Percentiles rank a stretch among this genome's conserved stretches.
Conservation (phyloP, 2,888 invertebrate species). For the Gymnoscelis rufifasciata region DNA sequence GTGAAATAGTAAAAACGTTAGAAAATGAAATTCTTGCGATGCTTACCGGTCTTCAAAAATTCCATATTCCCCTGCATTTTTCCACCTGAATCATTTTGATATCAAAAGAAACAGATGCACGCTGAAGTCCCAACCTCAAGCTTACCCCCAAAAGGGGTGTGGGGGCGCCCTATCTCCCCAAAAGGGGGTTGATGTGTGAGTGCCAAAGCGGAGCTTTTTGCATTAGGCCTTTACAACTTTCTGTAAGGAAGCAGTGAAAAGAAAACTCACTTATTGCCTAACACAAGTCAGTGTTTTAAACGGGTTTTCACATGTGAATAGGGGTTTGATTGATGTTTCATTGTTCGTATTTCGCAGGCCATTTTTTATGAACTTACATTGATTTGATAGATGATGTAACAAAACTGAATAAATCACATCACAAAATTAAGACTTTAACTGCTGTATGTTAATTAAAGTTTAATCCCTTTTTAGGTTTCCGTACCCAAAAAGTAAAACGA, state of each 20-base stretch:
- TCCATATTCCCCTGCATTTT: background rate
- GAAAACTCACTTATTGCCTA: constrained; percentile 13
- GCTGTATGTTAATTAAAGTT: too few relatives aligned
- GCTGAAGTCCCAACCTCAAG: constrained; percentile 1
- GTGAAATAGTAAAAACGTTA: too few relatives aligned
- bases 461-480: too few relatives aligned
- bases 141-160: background rate
- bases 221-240: constrained; percentile 50
- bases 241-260: constrained; percentile 28
- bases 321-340: background rate
- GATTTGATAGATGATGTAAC: too few relatives aligned
- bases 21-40: background rate
- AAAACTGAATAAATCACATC: too few relatives aligned
- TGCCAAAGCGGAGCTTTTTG: constrained; percentile 45
- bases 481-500: too few relatives aligned
- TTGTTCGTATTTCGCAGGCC: background rate
- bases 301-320: background rate
- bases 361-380: too few relatives aligned
- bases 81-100: constrained; percentile 2
- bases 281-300: constrained; percentile 2
- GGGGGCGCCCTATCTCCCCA: too few relatives aligned
- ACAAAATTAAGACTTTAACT: too few relatives aligned
- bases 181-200: constrained; percentile 1
- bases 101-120: constrained; percentile 10
- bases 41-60: background rate